phyloP scores from a whole-genome alignment of 2,797 vertebrate species.

The Sebastes paucispinis region DNA sequence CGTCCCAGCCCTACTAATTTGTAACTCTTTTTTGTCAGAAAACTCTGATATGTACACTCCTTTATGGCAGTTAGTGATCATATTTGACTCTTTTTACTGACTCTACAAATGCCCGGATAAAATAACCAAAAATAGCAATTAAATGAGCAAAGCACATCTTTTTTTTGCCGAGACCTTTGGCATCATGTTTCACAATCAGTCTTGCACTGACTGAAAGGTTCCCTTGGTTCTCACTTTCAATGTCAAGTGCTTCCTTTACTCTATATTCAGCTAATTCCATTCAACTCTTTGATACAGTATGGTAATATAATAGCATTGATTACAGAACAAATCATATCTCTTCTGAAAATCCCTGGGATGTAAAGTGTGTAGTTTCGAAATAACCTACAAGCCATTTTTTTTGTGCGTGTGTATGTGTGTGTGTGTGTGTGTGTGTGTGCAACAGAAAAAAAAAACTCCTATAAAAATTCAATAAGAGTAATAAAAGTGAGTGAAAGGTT shows the following conservation, averaged over 20 bases:
- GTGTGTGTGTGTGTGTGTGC: no score
- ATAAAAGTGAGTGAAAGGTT: no score
- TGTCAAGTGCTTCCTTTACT: background rate
- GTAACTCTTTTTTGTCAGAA: background rate
- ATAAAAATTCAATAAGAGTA: no score
- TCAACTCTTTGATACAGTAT: background rate
- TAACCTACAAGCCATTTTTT: background rate
- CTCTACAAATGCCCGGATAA: background rate
- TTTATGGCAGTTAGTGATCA: background rate
- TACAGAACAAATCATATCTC: background rate
- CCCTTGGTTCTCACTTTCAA: background rate
- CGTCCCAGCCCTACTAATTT: no score
- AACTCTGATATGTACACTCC: no score
- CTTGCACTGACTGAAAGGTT: background rate
- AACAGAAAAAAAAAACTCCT: no score
- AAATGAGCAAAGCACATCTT: background rate
- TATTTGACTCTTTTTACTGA: background rate
- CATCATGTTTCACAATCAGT: background rate
- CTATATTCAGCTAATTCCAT: background rate
- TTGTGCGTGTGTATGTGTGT: no score
- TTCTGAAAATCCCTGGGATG: background rate
- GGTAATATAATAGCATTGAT: background rate
- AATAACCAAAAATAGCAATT: background rate
- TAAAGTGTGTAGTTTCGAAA: background rate
- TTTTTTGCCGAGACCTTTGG: background rate